These are phyloP conservation scores for Echeneis naucrates DNA, from an alignment of 2,797 vertebrate species.

Conservation along the genomic window DNA sequence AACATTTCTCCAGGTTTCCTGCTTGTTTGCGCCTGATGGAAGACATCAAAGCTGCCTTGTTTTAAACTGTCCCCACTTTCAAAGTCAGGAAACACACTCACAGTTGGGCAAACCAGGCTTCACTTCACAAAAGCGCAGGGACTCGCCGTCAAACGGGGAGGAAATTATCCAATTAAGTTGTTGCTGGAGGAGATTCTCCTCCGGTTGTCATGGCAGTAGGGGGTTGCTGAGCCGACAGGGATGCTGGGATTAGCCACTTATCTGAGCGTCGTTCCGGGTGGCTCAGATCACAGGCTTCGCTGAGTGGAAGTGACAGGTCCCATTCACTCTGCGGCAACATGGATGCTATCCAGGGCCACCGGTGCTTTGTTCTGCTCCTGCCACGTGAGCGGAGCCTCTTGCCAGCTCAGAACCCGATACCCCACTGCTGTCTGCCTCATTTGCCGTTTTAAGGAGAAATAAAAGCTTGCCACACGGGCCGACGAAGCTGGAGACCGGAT, in stretches of 20 bases:
- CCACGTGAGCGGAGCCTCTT: constrained; percentile 60
- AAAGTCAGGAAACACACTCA: constrained; percentile 50
- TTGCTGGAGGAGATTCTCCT: constrained; percentile 75
- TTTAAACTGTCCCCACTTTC: constrained; percentile 25
- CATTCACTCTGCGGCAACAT: constrained; percentile 70
- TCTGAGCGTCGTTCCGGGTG: constrained; percentile 72
- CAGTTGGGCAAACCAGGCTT: constrained; percentile 54
- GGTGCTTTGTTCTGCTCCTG: constrained; percentile 68
- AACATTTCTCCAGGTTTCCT: constrained; percentile 12
- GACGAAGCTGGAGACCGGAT: constrained; percentile 52
- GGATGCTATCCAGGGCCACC: constrained; percentile 71
- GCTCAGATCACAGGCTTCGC: constrained; percentile 78
- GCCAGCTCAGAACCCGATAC: constrained; percentile 71
- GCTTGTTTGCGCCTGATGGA: constrained; percentile 11
- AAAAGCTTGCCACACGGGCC: constrained; percentile 48
- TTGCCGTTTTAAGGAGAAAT: constrained; percentile 60
- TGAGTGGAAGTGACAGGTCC: constrained; percentile 82
- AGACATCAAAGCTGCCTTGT: constrained; percentile 22
- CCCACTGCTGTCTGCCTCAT: constrained; percentile 44
- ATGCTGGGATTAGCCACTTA: constrained; percentile 80
- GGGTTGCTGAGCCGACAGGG: constrained; percentile 65
- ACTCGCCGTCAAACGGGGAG: constrained; percentile 62
- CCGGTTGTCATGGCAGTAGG: constrained; percentile 72
- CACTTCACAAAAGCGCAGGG: constrained; percentile 60
- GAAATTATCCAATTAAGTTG: constrained; percentile 81